Conservation (phyloP, 2,888 invertebrate genomes). For the Crepidodera aurea region DNA sequence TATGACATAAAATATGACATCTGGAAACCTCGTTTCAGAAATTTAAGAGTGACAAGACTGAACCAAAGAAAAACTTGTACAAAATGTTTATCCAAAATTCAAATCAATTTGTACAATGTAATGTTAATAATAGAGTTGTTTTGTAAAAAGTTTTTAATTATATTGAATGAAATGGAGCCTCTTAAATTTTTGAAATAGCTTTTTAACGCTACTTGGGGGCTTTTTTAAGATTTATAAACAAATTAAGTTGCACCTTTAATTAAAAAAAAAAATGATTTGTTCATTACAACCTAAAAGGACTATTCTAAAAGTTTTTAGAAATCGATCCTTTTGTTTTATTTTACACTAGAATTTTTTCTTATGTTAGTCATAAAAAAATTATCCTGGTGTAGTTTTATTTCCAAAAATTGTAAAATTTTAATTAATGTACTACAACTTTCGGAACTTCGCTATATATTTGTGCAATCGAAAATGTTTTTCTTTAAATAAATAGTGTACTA, state of each 20-base stretch:
- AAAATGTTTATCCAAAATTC: not conserved
- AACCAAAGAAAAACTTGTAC: conserved; percentile 34
- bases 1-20: conserved; percentile 10
- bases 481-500: conserved; percentile 15
- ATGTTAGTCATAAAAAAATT: conserved; percentile 44
- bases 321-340: conserved; percentile 10
- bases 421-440: not conserved
- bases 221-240: conserved; percentile 21
- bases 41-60: conserved; percentile 38
- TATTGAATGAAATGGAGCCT: conserved; percentile 24
- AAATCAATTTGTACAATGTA: conserved; percentile 3
- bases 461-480: conserved; percentile 3
- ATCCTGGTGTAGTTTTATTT: conserved; percentile 33
- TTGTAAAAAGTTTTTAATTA: not conserved
- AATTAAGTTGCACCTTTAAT: not conserved
- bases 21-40: conserved; percentile 26
- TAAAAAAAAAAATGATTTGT: not conserved
- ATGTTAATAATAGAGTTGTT: conserved; percentile 1
- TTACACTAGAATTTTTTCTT: conserved; percentile 43
- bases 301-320: not conserved
- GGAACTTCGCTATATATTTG: not conserved
- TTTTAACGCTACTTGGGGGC: conserved; percentile 19
- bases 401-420: conserved; percentile 12
- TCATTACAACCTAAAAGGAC: not conserved
- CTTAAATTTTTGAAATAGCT: conserved; percentile 46